A percentile compares a stretch with the other conserved stretches of the same genome.
phyloP scores from a whole-genome alignment of 2,113 vertebrate species.

The Chamaetylas fuelleborni region DNA sequence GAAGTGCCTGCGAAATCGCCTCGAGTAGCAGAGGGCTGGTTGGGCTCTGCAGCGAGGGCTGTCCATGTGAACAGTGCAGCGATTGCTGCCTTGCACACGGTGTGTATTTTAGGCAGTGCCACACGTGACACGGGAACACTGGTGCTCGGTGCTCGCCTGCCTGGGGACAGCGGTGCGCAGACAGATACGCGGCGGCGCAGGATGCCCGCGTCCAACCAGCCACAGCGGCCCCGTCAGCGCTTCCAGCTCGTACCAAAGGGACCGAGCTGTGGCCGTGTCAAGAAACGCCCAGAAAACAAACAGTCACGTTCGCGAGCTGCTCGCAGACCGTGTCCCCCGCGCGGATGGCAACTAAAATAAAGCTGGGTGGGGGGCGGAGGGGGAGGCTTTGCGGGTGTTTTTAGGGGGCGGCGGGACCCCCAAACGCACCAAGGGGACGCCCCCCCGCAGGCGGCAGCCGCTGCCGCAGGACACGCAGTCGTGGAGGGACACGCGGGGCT shows the following conservation, averaged over 20 bases:
- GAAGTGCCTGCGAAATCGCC: not conserved
- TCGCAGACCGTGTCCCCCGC: not conserved
- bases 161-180: not conserved
- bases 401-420: too few relatives aligned
- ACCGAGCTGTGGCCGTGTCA: not conserved
- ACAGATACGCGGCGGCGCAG: not conserved
- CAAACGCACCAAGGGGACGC: too few relatives aligned
- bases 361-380: not conserved
- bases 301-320: not conserved
- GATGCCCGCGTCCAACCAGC: not conserved
- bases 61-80: not conserved
- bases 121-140: not conserved
- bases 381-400: not conserved
- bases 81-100: not conserved
- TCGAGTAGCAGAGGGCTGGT: not conserved
- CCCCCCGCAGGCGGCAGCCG: too few relatives aligned
- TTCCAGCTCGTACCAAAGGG: not conserved
- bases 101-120: not conserved
- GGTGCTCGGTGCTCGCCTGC: not conserved
- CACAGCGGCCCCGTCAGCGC: not conserved
- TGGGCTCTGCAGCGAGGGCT: not conserved
- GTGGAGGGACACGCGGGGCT: too few relatives aligned
- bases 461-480: too few relatives aligned
- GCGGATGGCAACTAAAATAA: not conserved
- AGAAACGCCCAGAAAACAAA: slow-evolving; percentile 32